Base-by-base conservation (phyloP, 1,140 invertebrate species). In the Microplitis mediator region DNA sequence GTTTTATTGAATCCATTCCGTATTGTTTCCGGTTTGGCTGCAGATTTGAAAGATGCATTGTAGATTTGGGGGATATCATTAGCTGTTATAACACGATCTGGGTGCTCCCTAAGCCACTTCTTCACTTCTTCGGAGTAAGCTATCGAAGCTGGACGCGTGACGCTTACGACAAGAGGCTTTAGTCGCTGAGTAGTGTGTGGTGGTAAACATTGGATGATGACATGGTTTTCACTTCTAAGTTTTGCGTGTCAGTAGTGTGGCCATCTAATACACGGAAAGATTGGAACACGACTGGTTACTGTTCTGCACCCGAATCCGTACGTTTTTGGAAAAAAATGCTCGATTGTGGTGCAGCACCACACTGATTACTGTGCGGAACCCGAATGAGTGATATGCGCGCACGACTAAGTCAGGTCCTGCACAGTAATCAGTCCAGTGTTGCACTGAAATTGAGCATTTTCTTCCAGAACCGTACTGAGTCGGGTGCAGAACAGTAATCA, bases 81-180 rank as follows among this genome's bases (percentile, higher is more conserved):
- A 23, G 52, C 52, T 14, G 52, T 56, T 16, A 56, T 13, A 23
- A 56, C 13, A 56, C 52, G 13, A 56, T 6, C 52, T 56, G 4
- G 52, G 52, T 56, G 52, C 8, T 56, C 52, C 13, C 14, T 56
- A 2, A 56, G 52, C 14, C 52, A 56, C 52, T 23, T 23, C 39
- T 45, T 45, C 8, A 6, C 39, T 45, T 45, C 39, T 45, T 45
- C 39, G 39, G 39, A 45, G 39, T 45, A 11, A 45, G 39, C 8
- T 5, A 45, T 45, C 34, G 69, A 81, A 45, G 79, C 39, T 45
- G 84, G 80, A 61, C 74, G 75, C 76, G 86, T 85, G 73, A 88
- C 81, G 36, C 74, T 74, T n/a, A 84, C 79, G 75, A 86, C 86
- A 1, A 87, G 75, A n/a, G 86, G 83, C 67, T 88, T 85, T 6